A percentile compares a stretch with the other conserved stretches of the same genome.
Conservation (phyloP, 2,797 vertebrate genomes). For the Xyrichtys novacula region DNA sequence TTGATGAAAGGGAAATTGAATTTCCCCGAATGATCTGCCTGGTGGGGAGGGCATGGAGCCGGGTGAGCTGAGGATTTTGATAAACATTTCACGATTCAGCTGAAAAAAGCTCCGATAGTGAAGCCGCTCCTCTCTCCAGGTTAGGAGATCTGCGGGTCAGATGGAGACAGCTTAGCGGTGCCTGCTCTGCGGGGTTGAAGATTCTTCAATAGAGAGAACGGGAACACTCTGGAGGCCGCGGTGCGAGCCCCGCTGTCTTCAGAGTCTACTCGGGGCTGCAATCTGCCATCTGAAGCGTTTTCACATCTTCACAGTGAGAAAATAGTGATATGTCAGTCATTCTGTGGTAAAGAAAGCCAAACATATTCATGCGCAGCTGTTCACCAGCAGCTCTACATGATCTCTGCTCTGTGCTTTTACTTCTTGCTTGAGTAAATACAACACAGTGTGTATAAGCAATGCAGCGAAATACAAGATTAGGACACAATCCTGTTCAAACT, state of each 20-base stretch:
- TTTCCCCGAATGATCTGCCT: conserved; percentile 49
- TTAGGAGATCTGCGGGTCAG: not conserved
- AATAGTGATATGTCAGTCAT: not conserved
- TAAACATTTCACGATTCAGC: conserved; percentile 60
- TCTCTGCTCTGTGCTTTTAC: conserved; percentile 8
- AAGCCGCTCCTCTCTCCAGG: not conserved
- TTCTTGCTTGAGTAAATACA: conserved; percentile 13
- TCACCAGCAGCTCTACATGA: conserved; percentile 8
- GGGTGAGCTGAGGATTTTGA: conserved; percentile 12
- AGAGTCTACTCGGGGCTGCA: not conserved
- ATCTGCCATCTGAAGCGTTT: conserved; percentile 5
- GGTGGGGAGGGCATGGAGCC: conserved; percentile 1
- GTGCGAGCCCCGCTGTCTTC: not conserved
- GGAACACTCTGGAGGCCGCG: conserved; percentile 4
- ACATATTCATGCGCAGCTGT: conserved; percentile 30
- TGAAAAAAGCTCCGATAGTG: conserved; percentile 19
- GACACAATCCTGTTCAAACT: too few species aligned
- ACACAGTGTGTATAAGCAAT: conserved; percentile 16
- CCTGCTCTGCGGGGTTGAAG: conserved; percentile 2
- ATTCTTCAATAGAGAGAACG: not conserved
- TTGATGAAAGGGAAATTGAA: conserved; percentile 61
- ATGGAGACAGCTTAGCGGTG: not conserved
- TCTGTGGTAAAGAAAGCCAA: conserved; percentile 20
- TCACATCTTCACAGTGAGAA: not conserved
- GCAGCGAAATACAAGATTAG: too few species aligned